Conservation (phyloP, 2,888 invertebrate species). For the Lasioglossum calceatum region DNA sequence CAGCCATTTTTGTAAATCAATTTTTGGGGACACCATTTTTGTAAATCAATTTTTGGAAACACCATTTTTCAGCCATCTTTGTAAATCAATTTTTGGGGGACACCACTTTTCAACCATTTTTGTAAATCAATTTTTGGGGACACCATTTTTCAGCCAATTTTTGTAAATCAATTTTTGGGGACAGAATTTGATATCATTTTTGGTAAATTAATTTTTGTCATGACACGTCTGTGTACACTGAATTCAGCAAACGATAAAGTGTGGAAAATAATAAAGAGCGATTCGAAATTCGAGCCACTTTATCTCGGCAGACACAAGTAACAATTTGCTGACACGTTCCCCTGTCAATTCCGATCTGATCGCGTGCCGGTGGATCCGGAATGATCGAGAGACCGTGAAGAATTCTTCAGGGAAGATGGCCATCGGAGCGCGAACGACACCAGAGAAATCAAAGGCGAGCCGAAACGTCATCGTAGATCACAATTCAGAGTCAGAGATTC, state of each 20-base stretch:
- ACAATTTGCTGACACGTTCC: slow-evolving; percentile 22
- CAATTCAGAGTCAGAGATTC: slow-evolving; percentile 29
- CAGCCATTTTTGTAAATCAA: too few species aligned
- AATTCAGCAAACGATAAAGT: neutral
- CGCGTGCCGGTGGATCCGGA: neutral
- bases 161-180: too few species aligned
- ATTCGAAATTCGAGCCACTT: neutral
- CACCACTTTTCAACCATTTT: too few species aligned
- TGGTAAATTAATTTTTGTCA: neutral
- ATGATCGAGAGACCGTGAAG: slow-evolving; percentile 3
- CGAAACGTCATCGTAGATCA: slow-evolving; percentile 42
- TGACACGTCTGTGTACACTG: neutral
- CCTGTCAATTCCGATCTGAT: neutral
- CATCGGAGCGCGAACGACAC: neutral
- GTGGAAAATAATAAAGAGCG: neutral
- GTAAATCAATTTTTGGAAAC: too few species aligned
- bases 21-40: too few species aligned
- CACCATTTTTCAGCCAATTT: too few species aligned
- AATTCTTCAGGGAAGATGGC: neutral
- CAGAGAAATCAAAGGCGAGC: slow-evolving; percentile 6
- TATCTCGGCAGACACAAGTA: slow-evolving; percentile 20
- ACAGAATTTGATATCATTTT: too few species aligned
- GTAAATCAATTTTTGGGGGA: too few species aligned
- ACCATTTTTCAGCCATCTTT: too few species aligned
- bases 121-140: too few species aligned